Percentiles rank a stretch among this genome's conserved stretches.
Conservation (phyloP, 37 sponge, comb jelly and placozoan genomes). For the Oopsacas minuta region DNA sequence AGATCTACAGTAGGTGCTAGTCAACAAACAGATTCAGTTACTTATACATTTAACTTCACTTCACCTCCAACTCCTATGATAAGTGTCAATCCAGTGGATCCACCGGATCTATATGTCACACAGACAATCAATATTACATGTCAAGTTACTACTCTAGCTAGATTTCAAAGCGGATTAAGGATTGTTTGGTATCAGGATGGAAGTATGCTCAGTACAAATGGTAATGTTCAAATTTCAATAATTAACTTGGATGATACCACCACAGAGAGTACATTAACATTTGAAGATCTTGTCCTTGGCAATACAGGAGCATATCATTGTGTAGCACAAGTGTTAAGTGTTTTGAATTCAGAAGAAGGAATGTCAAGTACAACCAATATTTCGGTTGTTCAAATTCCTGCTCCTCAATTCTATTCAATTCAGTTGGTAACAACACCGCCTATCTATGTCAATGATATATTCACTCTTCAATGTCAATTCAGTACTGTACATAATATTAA, state of each 20-base stretch:
- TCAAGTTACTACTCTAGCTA: too few relatives aligned
- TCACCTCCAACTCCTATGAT: neutral
- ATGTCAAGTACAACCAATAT: too few relatives aligned
- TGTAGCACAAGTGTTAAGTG: neutral
- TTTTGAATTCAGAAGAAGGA: too few relatives aligned
- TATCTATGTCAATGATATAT: neutral
- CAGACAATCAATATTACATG: too few relatives aligned
- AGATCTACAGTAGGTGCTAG: neutral
- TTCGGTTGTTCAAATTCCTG: too few relatives aligned
- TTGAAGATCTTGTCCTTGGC: neutral
- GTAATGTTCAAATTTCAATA: neutral
- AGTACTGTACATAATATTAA: neutral
- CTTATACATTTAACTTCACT: neutral
- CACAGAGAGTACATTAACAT: neutral
- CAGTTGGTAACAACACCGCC: neutral
- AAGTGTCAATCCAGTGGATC: too few relatives aligned
- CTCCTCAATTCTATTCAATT: slow-evolving; percentile 9
- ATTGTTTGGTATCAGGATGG: neutral
- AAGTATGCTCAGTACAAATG: neutral
- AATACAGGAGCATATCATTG: neutral
- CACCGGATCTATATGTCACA: too few relatives aligned
- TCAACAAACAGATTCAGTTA: neutral
- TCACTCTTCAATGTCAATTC: neutral
- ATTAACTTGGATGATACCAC: neutral
- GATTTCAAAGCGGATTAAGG: neutral